Evolutionary conservation across 64 coral and sea anemone species (phyloP).

Genomic region (Montipora capricornis): DNA sequence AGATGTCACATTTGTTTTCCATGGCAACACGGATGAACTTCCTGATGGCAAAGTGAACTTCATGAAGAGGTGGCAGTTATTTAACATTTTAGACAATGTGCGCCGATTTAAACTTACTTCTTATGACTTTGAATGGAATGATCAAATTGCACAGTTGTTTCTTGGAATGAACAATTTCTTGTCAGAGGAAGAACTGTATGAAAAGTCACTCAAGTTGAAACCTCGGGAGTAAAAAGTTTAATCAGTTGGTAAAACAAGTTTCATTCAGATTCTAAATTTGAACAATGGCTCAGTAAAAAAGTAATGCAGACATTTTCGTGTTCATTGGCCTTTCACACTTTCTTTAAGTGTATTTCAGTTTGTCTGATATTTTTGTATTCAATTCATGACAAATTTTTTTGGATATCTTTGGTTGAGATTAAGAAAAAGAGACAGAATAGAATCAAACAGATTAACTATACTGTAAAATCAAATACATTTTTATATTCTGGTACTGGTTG

Average conservation of each 20-base stretch:
- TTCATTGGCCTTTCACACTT: no score
- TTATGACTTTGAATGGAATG: slow-evolving; percentile 95
- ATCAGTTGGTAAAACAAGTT: no score
- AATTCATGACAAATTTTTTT: no score
- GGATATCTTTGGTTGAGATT: no score
- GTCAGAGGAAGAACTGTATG: slow-evolving; percentile 95
- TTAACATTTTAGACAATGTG: slow-evolving; percentile 96
- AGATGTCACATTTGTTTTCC: slow-evolving; percentile 97
- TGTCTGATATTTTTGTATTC: no score
- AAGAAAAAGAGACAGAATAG: no score
- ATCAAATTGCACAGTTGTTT: slow-evolving; percentile 86
- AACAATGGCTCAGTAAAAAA: not conserved
- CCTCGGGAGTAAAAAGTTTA: slow-evolving; percentile 59
- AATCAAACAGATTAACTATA: no score
- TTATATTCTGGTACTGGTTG: no score
- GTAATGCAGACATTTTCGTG: no score
- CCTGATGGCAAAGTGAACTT: slow-evolving; percentile 99
- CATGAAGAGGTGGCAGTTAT: slow-evolving; percentile 97
- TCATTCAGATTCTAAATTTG: not conserved
- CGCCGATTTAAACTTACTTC: slow-evolving; percentile 83
- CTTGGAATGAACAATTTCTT: slow-evolving; percentile 92
- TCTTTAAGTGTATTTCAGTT: no score
- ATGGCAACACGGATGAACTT: slow-evolving; percentile 96
- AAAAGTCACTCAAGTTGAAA: slow-evolving; percentile 91
- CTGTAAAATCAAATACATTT: no score